Evolutionary conservation across 2,113 vertebrate genomes (phyloP).

Genomic region (Notarius quadriscutis): DNA sequence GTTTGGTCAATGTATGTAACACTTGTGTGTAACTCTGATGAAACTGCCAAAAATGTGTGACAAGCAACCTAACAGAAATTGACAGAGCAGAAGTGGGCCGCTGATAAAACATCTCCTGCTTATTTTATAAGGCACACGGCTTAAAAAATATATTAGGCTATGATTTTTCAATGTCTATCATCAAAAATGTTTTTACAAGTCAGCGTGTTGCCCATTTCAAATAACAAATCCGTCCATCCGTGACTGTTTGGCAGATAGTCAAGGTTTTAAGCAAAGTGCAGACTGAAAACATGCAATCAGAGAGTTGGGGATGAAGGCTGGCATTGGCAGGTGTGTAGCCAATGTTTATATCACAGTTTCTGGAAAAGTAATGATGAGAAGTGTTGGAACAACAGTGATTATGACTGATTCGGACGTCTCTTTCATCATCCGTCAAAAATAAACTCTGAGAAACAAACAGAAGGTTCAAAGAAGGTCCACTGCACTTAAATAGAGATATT

Average conservation of each 20-base stretch:
- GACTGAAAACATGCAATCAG: conserved; percentile 25
- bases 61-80: conserved; percentile 36
- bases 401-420: neutral
- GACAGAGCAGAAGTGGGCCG: conserved; percentile 23
- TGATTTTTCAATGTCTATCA: conserved; percentile 30
- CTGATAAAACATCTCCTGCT: conserved; percentile 36
- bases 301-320: neutral
- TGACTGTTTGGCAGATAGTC: conserved; percentile 34
- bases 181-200: conserved; percentile 32
- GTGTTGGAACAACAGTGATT: neutral
- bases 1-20: conserved; percentile 22
- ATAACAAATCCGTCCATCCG: conserved; percentile 22
- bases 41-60: conserved; percentile 31
- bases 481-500: neutral
- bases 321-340: conserved; percentile 14
- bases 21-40: conserved; percentile 29
- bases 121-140: conserved; percentile 27
- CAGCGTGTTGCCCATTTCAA: conserved; percentile 15
- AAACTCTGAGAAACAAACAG: neutral
- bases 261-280: conserved; percentile 28
- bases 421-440: neutral
- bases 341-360: neutral
- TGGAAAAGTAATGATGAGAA: conserved; percentile 1
- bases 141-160: conserved; percentile 39
- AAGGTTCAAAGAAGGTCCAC: neutral